Percentiles rank a stretch among this genome's conserved stretches.
These are phyloP conservation scores for Rhinoptilus africanus DNA, from an alignment of 2,113 vertebrate genomes.

Conservation along the genomic window DNA sequence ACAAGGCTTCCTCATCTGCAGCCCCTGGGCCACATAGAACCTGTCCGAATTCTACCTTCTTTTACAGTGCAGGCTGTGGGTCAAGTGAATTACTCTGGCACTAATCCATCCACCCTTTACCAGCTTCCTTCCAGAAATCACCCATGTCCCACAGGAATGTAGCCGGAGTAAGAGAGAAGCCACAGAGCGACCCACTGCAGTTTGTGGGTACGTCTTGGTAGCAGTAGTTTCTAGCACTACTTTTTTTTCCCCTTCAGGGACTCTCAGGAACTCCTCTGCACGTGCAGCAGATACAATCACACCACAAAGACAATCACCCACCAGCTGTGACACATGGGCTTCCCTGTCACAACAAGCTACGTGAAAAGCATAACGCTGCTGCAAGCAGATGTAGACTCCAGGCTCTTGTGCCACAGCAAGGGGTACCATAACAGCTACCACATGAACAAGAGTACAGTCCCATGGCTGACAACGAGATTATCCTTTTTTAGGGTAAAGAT, in stretches of 20 bases:
- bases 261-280: background rate
- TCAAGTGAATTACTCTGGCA: background rate
- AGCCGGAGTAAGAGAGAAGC: background rate
- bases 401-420: background rate
- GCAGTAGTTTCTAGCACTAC: background rate
- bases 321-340: background rate
- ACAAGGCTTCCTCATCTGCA: background rate
- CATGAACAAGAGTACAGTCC: background rate
- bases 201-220: rapidly evolving
- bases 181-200: rapidly evolving
- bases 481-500: background rate
- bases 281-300: background rate
- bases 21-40: background rate
- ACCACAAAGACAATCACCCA: background rate
- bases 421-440: background rate
- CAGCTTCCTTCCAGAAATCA: background rate
- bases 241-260: background rate
- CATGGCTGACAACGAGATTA: background rate
- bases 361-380: background rate
- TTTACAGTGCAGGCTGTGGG: background rate
- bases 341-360: background rate
- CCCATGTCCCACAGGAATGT: rapidly evolving
- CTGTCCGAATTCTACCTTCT: background rate
- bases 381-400: background rate
- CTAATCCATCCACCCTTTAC: background rate